Conservation (phyloP, 1,140 invertebrate species). For the Drosophila elegans region DNA sequence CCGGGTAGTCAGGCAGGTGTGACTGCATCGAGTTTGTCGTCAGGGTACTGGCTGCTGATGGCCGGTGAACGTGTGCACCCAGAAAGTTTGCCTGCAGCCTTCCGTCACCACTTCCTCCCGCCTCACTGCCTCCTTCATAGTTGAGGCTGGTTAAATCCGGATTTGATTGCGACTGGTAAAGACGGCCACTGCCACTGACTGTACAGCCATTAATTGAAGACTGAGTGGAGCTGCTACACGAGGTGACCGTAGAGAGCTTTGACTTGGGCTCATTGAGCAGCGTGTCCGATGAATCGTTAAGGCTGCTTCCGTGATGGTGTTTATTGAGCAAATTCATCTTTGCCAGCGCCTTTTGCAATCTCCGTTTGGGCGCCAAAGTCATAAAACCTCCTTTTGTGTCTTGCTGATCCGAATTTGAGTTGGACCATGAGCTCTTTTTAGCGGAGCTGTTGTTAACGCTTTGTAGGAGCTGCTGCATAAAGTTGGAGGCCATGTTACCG, state of each 20-base stretch:
- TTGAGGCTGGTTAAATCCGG: constrained; percentile 93
- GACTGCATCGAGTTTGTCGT: constrained; percentile 58
- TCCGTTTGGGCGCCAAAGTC: constrained; percentile 93
- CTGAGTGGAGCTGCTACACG: constrained; percentile 57
- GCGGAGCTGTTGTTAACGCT: constrained; percentile 84
- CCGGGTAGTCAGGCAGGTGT: constrained; percentile 91
- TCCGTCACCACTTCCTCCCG: constrained; percentile 11
- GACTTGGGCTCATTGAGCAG: constrained; percentile 62
- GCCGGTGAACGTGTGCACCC: constrained; percentile 67
- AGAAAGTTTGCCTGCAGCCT: constrained; percentile 69
- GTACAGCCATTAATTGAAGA: constrained; percentile 49
- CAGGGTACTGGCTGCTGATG: constrained; percentile 71
- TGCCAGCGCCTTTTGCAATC: constrained; percentile 94
- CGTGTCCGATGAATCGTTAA: constrained; percentile 71
- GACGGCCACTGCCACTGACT: constrained; percentile 66
- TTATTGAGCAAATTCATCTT: constrained; percentile 97
- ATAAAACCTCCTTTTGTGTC: constrained; percentile 91
- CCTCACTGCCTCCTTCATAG: constrained; percentile 87
- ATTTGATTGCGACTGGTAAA: constrained; percentile 95
- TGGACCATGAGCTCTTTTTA: constrained; percentile 86
- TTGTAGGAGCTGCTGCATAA: constrained; percentile 78
- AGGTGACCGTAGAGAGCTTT: constrained; percentile 56
- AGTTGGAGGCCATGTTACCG: constrained; percentile 73
- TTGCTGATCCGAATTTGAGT: constrained; percentile 67
- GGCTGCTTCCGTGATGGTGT: constrained; percentile 83